Evolutionary conservation across 30 jellyfish, hydroid and myxozoan species (phyloP).

Genomic region (Mastigias papua): DNA sequence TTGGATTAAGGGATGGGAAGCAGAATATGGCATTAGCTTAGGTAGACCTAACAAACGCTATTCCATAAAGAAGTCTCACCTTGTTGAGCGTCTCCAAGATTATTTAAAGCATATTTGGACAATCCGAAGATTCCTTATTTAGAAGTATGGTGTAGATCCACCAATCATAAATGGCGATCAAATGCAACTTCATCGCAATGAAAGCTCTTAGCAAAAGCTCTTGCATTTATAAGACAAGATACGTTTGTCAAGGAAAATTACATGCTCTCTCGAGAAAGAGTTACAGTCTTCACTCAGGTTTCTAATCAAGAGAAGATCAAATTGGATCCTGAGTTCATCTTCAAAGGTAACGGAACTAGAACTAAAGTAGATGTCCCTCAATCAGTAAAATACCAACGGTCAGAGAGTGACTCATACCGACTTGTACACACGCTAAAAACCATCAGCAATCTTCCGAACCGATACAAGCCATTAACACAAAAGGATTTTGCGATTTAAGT

Average conservation of each 20-base stretch:
- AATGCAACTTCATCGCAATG: conserved; percentile 78
- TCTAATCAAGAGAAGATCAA: conserved; percentile 7
- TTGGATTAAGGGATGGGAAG: conserved; percentile 63
- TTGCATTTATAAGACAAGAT: conserved; percentile 36
- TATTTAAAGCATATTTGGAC: conserved; percentile 70
- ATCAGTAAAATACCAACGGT: conserved; percentile 57
- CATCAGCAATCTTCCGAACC: conserved; percentile 49
- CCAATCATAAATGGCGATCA: conserved; percentile 85
- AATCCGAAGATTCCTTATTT: conserved; percentile 53
- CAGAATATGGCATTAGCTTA: conserved; percentile 78
- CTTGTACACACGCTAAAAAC: conserved; percentile 65
- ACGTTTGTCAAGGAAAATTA: conserved; percentile 66
- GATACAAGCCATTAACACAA: conserved; percentile 69
- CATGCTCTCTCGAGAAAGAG: conserved; percentile 74
- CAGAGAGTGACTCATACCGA: conserved; percentile 81
- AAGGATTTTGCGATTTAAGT: conserved; percentile 75
- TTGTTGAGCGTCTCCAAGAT: conserved; percentile 55
- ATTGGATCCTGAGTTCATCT: conserved; percentile 58
- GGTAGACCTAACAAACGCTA: conserved; percentile 77
- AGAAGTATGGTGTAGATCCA: conserved; percentile 79
- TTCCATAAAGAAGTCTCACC: conserved; percentile 68
- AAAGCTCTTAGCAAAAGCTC: conserved; percentile 62
- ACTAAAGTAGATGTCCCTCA: conserved; percentile 6
- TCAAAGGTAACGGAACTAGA: conserved; percentile 72
- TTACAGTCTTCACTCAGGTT: conserved; percentile 57